Conservation (phyloP, 1,140 invertebrate genomes). For the Parasteatoda tepidariorum region DNA sequence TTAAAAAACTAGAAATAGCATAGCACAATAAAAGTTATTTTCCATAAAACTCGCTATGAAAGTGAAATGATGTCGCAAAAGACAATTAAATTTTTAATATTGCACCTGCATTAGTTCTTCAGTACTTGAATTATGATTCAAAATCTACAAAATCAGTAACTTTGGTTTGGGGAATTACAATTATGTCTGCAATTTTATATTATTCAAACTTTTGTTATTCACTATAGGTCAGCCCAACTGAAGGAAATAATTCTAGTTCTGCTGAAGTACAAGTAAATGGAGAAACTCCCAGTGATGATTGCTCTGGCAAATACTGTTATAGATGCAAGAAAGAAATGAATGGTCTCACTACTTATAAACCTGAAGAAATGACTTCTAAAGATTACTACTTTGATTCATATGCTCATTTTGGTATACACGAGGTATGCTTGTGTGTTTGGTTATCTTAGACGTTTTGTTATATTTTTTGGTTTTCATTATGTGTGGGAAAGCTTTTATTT, state of each 20-base stretch:
- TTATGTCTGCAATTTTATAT: no score
- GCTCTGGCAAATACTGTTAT: slow-evolving; percentile 43
- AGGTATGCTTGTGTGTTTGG: slow-evolving; percentile 71
- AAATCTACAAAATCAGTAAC: no score
- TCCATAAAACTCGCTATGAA: no score
- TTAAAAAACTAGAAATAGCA: no score
- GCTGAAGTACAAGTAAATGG: not conserved
- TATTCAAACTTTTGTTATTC: not conserved
- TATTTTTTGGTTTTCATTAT: no score
- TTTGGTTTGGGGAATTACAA: no score
- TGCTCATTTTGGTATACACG: slow-evolving; percentile 99
- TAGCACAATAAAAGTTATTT: no score
- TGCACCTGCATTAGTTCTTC: no score
- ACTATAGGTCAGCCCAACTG: slow-evolving; percentile 22
- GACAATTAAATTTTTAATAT: no score
- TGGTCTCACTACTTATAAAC: slow-evolving; percentile 61
- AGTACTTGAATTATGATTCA: no score
- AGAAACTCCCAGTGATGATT: not conserved
- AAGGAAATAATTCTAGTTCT: not conserved
- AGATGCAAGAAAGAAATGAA: slow-evolving; percentile 61
- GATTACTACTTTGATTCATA: slow-evolving; percentile 99
- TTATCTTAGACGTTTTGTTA: not conserved
- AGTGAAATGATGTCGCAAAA: no score
- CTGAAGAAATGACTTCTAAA: slow-evolving; percentile 67
- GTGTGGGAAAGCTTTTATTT: no score